Evolutionary conservation across 2,113 vertebrate genomes (phyloP).

Genomic region (Excalfactoria chinensis): DNA sequence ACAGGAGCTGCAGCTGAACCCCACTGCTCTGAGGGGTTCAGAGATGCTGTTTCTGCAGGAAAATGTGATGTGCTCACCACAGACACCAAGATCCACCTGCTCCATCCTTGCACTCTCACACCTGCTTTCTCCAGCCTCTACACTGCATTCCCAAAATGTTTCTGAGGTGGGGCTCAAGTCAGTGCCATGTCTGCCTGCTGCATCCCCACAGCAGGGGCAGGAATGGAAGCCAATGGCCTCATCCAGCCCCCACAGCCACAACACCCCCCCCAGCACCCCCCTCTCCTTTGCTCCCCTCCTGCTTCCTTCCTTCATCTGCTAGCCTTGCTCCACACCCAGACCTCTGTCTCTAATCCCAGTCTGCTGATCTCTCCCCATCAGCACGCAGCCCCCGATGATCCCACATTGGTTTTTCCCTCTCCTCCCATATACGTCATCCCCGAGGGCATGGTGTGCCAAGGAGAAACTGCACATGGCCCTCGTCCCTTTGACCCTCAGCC

Average conservation of each 20-base stretch:
- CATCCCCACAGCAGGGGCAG: neutral
- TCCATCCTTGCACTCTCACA: neutral
- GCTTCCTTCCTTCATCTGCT: neutral
- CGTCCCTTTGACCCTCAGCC: neutral
- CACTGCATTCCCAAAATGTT: neutral
- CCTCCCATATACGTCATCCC: neutral
- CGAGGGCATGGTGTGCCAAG: neutral
- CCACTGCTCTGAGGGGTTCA: neutral
- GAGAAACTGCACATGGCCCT: neutral
- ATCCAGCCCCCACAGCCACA: neutral
- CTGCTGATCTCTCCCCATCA: neutral
- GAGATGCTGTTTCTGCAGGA: neutral
- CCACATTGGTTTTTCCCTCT: neutral
- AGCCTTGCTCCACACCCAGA: neutral
- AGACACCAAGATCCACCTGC: rapidly evolving
- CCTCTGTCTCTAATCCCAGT: neutral
- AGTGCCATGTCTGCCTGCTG: rapidly evolving
- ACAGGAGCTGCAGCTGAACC: rapidly evolving
- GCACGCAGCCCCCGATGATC: neutral
- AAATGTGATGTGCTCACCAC: rapidly evolving
- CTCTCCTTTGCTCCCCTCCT: neutral
- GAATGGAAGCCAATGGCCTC: neutral
- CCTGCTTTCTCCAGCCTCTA: neutral
- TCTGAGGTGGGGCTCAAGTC: neutral
- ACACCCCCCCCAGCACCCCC: no score